Evolutionary conservation across 1,140 invertebrate genomes (phyloP).

Genomic region (Brachionus asplanchnoidis): DNA sequence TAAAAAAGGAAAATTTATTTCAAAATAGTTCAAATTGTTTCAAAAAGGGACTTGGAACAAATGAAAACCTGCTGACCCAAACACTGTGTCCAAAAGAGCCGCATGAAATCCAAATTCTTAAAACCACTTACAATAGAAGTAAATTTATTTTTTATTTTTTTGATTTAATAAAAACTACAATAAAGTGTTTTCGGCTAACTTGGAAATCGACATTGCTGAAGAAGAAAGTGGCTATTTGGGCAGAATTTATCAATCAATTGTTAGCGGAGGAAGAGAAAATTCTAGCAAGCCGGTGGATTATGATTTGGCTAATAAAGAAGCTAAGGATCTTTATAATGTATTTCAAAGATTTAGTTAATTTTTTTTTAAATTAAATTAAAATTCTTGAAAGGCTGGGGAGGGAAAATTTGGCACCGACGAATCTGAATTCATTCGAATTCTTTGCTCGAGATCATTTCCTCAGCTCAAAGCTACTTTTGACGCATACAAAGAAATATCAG

Average conservation of each 20-base stretch:
- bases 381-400: conserved; percentile 58
- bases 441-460: conserved; percentile 65
- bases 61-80: not conserved
- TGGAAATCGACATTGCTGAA: conserved; percentile 46
- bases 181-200: conserved; percentile 46
- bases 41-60: not conserved
- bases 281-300: conserved; percentile 44
- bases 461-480: conserved; percentile 67
- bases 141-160: too few relatives aligned
- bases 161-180: not conserved
- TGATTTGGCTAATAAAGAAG: conserved; percentile 45
- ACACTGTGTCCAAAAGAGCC: not conserved
- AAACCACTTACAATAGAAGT: not conserved
- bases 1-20: not conserved
- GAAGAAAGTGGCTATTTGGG: conserved; percentile 47
- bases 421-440: conserved; percentile 66
- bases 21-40: not conserved
- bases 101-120: not conserved
- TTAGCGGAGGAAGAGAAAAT: conserved; percentile 47
- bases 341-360: not conserved
- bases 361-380: not conserved
- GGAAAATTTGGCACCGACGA: conserved; percentile 68
- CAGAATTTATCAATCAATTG: conserved; percentile 48
- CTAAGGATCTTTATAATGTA: conserved; percentile 48
- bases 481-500: conserved; percentile 65